Percentiles rank a stretch among this genome's conserved stretches.
These are phyloP conservation scores for Australoheros scitulus DNA, from an alignment of 2,113 vertebrate species.

Conservation along the genomic window DNA sequence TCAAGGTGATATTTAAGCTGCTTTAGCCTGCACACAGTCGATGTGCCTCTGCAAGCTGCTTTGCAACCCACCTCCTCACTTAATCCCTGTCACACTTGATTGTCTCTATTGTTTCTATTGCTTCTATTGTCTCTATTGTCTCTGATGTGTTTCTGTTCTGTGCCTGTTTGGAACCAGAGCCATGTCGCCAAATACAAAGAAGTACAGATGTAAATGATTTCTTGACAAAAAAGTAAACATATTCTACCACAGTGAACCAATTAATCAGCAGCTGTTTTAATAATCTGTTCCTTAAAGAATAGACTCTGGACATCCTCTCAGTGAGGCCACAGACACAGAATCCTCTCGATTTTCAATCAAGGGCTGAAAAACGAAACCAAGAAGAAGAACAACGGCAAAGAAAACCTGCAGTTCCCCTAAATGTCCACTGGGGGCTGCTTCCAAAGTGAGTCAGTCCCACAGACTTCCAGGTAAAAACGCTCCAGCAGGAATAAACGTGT, in stretches of 20 bases:
- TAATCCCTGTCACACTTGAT: no score
- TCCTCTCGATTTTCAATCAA: neutral
- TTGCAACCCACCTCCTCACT: neutral
- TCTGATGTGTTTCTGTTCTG: accelerated
- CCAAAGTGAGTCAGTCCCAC: accelerated
- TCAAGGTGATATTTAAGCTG: neutral
- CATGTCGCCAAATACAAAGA: neutral
- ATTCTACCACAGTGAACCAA: no score
- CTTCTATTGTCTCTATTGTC: accelerated
- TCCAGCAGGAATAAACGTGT: neutral
- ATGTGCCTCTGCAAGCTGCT: neutral
- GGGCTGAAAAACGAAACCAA: neutral
- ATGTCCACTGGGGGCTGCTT: neutral
- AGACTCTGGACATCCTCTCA: no score
- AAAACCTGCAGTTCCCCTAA: neutral
- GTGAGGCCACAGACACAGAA: neutral
- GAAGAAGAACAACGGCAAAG: neutral
- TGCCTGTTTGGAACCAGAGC: neutral
- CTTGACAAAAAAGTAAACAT: neutral
- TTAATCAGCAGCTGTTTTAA: no score
- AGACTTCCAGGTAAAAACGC: neutral
- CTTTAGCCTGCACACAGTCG: neutral
- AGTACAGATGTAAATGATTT: neutral
- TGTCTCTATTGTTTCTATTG: accelerated
- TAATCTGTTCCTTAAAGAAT: no score